A percentile compares a stretch with the other conserved stretches of the same genome.
Evolutionary conservation across 2,113 vertebrate genomes (phyloP).

Genomic region (Ammospiza caudacuta): DNA sequence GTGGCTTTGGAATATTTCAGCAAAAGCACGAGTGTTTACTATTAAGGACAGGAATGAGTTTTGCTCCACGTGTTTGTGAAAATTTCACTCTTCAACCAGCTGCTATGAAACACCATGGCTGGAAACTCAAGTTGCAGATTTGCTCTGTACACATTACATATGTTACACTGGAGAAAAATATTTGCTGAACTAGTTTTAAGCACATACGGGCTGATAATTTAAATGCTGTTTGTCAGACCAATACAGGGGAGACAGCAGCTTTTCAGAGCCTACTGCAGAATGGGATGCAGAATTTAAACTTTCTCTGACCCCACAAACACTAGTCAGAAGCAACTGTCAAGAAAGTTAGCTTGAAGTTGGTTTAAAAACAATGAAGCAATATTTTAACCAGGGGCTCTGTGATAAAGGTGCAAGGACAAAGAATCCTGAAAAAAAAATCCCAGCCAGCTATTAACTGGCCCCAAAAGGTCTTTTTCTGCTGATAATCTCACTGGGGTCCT

Average conservation of each 20-base stretch:
- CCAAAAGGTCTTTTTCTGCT: background rate
- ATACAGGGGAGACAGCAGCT: background rate
- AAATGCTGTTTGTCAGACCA: background rate
- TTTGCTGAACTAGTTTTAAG: slow-evolving; percentile 27
- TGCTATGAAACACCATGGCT: background rate
- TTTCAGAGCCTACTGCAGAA: background rate
- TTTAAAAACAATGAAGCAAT: background rate
- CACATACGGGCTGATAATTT: background rate
- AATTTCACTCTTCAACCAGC: background rate
- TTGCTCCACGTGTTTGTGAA: background rate
- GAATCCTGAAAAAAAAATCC: background rate
- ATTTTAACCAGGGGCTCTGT: background rate
- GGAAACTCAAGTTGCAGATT: slow-evolving; percentile 4
- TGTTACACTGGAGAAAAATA: background rate
- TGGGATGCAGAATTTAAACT: background rate
- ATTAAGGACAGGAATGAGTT: background rate
- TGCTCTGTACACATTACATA: background rate
- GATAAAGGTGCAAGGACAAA: background rate
- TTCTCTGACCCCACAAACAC: background rate
- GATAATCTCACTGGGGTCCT: background rate
- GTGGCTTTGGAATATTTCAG: background rate
- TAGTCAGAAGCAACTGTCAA: background rate
- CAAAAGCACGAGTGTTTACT: background rate
- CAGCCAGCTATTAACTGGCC: background rate
- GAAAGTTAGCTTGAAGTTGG: background rate